Conservation (phyloP, 1,140 invertebrate species). For the Saccostrea echinata region DNA sequence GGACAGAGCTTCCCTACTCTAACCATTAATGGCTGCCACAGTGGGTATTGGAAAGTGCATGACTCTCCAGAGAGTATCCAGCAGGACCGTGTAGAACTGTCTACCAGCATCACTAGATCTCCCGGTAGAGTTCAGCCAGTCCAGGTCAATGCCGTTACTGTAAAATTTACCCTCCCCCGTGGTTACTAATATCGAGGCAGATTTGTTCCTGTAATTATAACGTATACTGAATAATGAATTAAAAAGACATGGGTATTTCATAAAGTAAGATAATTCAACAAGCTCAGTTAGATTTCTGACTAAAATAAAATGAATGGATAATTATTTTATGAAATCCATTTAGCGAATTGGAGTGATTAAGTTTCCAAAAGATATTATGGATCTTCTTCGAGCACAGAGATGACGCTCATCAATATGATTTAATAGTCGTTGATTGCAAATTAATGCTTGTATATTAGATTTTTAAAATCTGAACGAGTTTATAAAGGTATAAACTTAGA, state of each 20-base stretch:
- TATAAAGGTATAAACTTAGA: no score
- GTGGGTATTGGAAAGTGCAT: conserved; percentile 66
- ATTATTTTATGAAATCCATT: no score
- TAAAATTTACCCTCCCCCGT: conserved; percentile 67
- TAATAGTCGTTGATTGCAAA: no score
- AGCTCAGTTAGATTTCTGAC: no score
- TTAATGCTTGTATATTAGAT: no score
- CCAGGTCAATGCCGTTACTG: conserved; percentile 67
- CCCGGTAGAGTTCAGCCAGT: conserved; percentile 45
- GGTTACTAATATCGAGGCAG: conserved; percentile 60
- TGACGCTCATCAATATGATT: no score
- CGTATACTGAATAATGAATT: background rate
- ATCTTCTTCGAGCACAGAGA: no score
- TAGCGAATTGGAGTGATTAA: no score
- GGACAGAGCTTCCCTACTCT: background rate
- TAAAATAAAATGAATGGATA: background rate
- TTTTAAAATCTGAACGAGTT: no score
- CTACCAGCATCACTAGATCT: background rate
- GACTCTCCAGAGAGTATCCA: conserved; percentile 53
- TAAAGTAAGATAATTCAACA: no score
- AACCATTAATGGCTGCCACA: conserved; percentile 68
- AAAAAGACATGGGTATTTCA: background rate
- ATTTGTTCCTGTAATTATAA: conserved; percentile 56
- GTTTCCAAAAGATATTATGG: no score
- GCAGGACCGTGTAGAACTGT: background rate